Evolutionary conservation across 2,888 invertebrate species (phyloP).

Genomic region (Scaptomyza polygonia): DNA sequence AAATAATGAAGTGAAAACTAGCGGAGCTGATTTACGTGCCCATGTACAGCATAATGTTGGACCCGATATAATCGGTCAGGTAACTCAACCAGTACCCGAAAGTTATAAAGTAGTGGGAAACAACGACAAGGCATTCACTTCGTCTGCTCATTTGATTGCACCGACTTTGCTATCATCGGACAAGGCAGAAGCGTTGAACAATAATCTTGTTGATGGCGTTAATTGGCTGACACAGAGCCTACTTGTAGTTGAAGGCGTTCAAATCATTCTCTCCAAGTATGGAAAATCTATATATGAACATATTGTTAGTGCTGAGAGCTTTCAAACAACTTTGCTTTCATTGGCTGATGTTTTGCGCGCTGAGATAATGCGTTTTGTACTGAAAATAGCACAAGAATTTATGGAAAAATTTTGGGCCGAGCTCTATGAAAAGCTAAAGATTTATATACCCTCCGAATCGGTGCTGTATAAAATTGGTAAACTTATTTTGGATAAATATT

Average conservation of each 20-base stretch:
- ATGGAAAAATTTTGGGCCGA: conserved; percentile 39
- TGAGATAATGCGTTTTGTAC: conserved; percentile 32
- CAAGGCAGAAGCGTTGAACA: conserved; percentile 9
- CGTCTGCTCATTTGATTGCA: conserved; percentile 16
- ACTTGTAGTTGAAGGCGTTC: conserved; percentile 32
- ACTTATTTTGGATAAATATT: conserved; percentile 36
- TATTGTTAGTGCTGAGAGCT: conserved; percentile 55
- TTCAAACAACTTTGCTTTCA: conserved; percentile 48
- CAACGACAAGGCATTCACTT: not conserved
- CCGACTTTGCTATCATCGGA: conserved; percentile 12
- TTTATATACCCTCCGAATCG: conserved; percentile 66
- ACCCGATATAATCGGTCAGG: conserved; percentile 67
- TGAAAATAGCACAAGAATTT: conserved; percentile 59
- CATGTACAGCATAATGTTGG: conserved; percentile 79
- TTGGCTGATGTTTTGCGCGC: conserved; percentile 44
- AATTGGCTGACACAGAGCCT: conserved; percentile 29
- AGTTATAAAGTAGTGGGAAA: conserved; percentile 7
- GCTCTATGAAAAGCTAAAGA: conserved; percentile 36
- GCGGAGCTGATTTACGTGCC: conserved; percentile 67
- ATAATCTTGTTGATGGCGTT: conserved; percentile 32
- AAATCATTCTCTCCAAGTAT: conserved; percentile 26
- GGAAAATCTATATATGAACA: conserved; percentile 41
- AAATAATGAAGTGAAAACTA: conserved; percentile 75
- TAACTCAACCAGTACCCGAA: conserved; percentile 69
- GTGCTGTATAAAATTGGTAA: conserved; percentile 61